phyloP scores from a whole-genome alignment of 2,797 vertebrate species.

The Poeciliopsis presidionis region DNA sequence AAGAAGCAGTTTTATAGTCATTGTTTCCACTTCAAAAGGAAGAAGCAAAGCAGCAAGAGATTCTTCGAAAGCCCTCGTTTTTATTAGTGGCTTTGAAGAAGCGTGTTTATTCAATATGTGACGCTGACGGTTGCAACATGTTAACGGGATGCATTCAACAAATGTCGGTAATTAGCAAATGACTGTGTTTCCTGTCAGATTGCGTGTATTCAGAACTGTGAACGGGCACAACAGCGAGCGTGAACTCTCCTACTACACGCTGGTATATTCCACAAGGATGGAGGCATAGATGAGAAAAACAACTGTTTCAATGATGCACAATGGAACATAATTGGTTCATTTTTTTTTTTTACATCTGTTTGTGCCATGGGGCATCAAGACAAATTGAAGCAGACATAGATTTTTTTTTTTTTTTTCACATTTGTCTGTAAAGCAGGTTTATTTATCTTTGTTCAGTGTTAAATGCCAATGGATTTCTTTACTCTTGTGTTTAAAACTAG shows the following conservation, averaged over 20 bases:
- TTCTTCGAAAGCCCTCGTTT: constrained; percentile 39
- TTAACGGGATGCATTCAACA: constrained; percentile 61
- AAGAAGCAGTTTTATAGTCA: constrained; percentile 45
- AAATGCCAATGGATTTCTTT: constrained; percentile 28
- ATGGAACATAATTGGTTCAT: constrained; percentile 43
- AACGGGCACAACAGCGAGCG: constrained; percentile 50
- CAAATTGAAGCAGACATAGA: constrained; percentile 15
- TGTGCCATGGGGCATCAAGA: constrained; percentile 20
- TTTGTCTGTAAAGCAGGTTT: constrained; percentile 14
- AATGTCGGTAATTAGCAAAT: constrained; percentile 77
- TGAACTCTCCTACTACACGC: constrained; percentile 28
- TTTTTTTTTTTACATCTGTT: constrained; percentile 11
- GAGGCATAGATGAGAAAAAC: constrained; percentile 36
- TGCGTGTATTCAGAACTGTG: constrained; percentile 32
- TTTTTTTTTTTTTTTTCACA: neutral
- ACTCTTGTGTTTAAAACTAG: constrained; percentile 21
- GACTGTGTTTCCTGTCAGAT: constrained; percentile 70
- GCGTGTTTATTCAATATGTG: constrained; percentile 63
- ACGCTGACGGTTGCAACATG: constrained; percentile 51
- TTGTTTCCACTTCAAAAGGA: constrained; percentile 39
- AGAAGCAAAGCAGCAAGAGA: constrained; percentile 33
- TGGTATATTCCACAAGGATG: constrained; percentile 30
- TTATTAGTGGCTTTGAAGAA: constrained; percentile 42
- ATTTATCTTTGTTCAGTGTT: constrained; percentile 34
- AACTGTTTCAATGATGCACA: constrained; percentile 42